Base-by-base conservation (phyloP, 2,113 vertebrate genomes). In the Hydropotes inermis region DNA sequence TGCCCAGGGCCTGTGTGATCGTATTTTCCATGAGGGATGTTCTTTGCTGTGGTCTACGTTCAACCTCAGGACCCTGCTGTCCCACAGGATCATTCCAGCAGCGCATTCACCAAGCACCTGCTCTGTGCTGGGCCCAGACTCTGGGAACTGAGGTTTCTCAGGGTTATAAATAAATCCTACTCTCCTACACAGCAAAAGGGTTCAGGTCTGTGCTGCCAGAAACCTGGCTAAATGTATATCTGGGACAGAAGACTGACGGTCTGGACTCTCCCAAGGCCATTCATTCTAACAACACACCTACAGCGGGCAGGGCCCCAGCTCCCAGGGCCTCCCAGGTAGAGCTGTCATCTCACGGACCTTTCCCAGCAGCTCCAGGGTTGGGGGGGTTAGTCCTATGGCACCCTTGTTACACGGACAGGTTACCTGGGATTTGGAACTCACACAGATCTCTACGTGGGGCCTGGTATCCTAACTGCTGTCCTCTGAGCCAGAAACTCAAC, bases 231-330 rank as follows among this genome's bases (percentile, higher is more conserved):
- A 30, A 52, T 25, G 16, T 13, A 16, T 33, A 28, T 33, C 7
- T 2, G 5, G 70, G 58, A 70, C 33, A 61, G 12, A 36, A 0
- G 1, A 9, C 7, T 1, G 2, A 6, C 1, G 15, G 6, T 13
- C 36, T 23, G 33, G 21, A 25, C 52, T n/a, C 58, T n/a, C 45
- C 64, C 33, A 15, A 23, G 36, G 47, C 28, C 0, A 1, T 27
- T 21, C 0, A 1, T 21, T 16, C 7, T 2, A 39, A 50, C 9
- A 4, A 27, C 0, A 2, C 1, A 11, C 1, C 0, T 3, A 36
- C 1, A 1, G 6, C 8, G 36, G 27, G 55, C 2, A 12, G 5
- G 2, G 3, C 1, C 21, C 16, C 4, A 25, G 21, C 19, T 11
- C 14, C 45, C 36, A 11, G 6, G 2, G 12, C 6, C 0, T 16